Evolutionary conservation across 2,113 vertebrate genomes (phyloP), one percentile per base, ranked within the genome.

Genomic region (Nerophis ophidion): DNA sequence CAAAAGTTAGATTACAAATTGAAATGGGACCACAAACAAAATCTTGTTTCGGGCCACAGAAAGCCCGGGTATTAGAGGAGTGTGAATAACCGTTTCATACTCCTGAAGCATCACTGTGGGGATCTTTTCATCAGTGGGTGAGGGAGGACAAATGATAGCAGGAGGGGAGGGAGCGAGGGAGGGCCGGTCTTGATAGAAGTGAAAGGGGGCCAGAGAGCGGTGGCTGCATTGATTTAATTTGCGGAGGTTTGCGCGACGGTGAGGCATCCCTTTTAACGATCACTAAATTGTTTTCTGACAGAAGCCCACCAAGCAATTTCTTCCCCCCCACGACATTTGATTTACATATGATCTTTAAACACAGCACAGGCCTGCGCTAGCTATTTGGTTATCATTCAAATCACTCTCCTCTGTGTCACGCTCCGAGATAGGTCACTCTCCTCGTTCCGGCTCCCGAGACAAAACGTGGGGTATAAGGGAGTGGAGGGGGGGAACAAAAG

Each of bases 271-370:
- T 94, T 90, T 95, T 93, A 95, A 94, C 92, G 90, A 88, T 89
- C 45, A 89, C 92, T 94, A 94, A 95, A 95, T 93, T 93, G 93
- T 95, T 94, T 92, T 91, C 90, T 94, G 93, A 93, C 91, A 94
- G 92, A 86, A 88, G 76, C 88, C 90, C 89, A 90, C 52, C 86
- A 91, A 87, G 90, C 91, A 90, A 90, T 93, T 91, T 90, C 84
- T 88, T 88, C 26, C 26, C 63, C 68, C 53, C 68, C 71, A 83
- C 91, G 91, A 92, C 92, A 92, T 94, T 95, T 94, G 92, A 95
- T 97, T 95, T 97, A 93, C 94, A 94, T 96, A 92, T 95, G 94
- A 96, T 95, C 94, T 96, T 96, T 96, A 94, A 95, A 93, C 91
- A 91, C 86, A 72, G 83, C 82, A 86, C 81, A 83, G 79, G 88